Conservation (phyloP, 2,888 invertebrate genomes). For the Leuctra nigra region DNA sequence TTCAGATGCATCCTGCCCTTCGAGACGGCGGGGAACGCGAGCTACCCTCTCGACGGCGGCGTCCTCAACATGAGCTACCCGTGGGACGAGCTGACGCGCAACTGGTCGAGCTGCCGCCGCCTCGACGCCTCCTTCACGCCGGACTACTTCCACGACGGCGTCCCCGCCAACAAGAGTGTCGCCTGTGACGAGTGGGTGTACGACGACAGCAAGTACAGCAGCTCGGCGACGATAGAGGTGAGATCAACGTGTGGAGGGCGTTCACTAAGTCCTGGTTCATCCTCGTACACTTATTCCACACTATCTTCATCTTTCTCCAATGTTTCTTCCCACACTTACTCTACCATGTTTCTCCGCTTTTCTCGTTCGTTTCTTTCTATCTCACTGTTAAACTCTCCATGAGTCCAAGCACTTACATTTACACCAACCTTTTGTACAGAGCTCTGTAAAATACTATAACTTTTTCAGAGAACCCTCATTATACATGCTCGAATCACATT, state of each 20-base stretch:
- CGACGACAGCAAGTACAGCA: slow-evolving; percentile 51
- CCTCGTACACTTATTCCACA: too few species aligned
- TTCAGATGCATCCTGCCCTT: slow-evolving; percentile 53
- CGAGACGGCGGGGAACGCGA: slow-evolving; percentile 47
- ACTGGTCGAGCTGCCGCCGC: slow-evolving; percentile 48
- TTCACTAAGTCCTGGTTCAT: too few species aligned
- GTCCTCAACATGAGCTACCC: slow-evolving; percentile 48
- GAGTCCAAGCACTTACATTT: too few species aligned
- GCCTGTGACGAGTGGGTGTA: slow-evolving; percentile 53
- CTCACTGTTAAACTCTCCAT: too few species aligned
- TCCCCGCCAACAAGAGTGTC: slow-evolving; percentile 35
- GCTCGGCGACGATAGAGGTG: slow-evolving; percentile 60
- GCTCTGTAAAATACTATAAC: too few species aligned
- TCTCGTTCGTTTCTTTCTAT: slow-evolving; percentile 3
- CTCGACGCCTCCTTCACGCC: slow-evolving; percentile 42
- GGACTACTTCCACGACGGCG: slow-evolving; percentile 36
- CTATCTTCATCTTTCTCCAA: too few species aligned
- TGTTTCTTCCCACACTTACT: too few species aligned
- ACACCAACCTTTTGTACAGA: too few species aligned
- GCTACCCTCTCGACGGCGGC: slow-evolving; percentile 43
- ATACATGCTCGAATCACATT: too few species aligned
- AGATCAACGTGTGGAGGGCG: too few species aligned
- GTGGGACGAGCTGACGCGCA: slow-evolving; percentile 41
- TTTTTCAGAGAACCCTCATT: too few species aligned
- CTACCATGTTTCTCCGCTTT: slow-evolving; percentile 1